These are phyloP conservation scores for Crotalus helleri DNA, from an alignment of 2,113 vertebrate species.

Conservation along the genomic window DNA sequence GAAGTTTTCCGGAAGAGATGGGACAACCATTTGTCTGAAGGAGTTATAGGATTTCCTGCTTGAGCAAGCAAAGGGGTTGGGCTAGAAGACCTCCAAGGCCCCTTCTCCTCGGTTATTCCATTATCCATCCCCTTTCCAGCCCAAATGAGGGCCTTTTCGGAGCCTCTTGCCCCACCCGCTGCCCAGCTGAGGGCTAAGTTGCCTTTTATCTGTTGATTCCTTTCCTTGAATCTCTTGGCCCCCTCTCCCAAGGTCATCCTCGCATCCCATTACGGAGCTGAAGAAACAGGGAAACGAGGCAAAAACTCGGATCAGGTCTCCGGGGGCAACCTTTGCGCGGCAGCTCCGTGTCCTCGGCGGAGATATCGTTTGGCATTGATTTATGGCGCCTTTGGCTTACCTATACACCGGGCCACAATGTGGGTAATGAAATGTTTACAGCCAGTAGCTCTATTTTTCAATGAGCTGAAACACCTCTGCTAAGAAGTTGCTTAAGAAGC, in stretches of 20 bases:
- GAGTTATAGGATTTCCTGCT: background rate
- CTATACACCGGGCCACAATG: background rate
- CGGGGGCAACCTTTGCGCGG: too few relatives aligned
- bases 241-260: background rate
- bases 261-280: background rate
- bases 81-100: background rate
- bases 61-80: background rate
- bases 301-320: background rate
- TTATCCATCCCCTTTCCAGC: background rate
- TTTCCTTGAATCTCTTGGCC: background rate
- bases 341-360: background rate
- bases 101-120: background rate
- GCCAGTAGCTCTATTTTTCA: slow-evolving; percentile 1
- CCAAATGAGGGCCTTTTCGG: background rate
- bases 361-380: background rate
- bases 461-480: background rate
- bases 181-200: background rate
- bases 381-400: background rate
- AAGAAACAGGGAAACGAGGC: background rate
- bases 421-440: slow-evolving; percentile 32
- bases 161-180: background rate
- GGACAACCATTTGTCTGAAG: too few relatives aligned
- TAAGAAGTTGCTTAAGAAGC: slow-evolving; percentile 29
- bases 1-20: background rate
- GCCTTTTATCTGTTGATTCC: background rate